Conservation (phyloP, 1,140 invertebrate genomes). For the Pygmarrhopalites habei region DNA sequence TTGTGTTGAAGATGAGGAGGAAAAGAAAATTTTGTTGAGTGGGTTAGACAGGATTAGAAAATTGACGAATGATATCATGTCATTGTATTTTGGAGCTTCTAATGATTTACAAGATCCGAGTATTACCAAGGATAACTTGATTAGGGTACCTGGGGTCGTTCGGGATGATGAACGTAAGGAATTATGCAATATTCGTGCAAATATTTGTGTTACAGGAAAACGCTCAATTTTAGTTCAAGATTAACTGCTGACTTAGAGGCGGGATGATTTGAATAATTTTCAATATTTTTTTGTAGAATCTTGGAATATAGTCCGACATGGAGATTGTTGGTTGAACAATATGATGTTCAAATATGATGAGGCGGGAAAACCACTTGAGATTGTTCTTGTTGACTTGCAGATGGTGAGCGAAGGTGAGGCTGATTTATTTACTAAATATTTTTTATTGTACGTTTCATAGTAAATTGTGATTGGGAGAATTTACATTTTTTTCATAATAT, state of each 20-base stretch:
- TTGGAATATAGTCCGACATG: conserved; percentile 43
- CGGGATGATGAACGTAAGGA: neutral
- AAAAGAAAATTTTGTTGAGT: neutral
- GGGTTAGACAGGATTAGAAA: neutral
- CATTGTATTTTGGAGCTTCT: too few relatives aligned
- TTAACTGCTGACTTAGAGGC: too few relatives aligned
- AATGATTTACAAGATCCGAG: neutral
- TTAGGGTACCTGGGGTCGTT: neutral
- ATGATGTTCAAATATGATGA: conserved; percentile 54
- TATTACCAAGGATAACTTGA: neutral
- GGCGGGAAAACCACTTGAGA: conserved; percentile 11
- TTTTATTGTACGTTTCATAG: too few relatives aligned
- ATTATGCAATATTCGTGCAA: neutral
- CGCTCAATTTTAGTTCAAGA: too few relatives aligned
- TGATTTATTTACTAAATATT: too few relatives aligned
- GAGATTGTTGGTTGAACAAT: conserved; percentile 67
- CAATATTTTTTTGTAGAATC: conserved; percentile 10
- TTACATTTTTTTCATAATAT: too few relatives aligned
- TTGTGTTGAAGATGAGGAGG: neutral
- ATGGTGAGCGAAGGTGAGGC: conserved; percentile 46
- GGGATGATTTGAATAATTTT: too few relatives aligned
- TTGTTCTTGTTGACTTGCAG: conserved; percentile 49
- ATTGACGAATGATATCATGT: neutral
- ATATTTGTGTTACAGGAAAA: neutral
- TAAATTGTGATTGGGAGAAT: too few relatives aligned